Evolutionary conservation across 2,797 vertebrate species (phyloP).

Genomic region (Potorous gilbertii): DNA sequence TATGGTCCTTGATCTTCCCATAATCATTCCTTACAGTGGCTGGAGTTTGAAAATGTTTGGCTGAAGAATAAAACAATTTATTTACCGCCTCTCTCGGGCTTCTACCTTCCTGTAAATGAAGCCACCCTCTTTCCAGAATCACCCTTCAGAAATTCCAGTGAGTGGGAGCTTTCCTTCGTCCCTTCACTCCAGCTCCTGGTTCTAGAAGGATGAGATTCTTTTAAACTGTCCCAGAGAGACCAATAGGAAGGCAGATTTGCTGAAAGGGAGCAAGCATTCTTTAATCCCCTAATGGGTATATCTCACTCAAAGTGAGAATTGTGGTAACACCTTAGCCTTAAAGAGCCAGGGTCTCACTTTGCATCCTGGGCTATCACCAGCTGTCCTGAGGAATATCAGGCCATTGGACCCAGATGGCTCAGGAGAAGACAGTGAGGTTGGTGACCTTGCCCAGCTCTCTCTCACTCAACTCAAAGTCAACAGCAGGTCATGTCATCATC

Average conservation of each 20-base stretch:
- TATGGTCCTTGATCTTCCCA: neutral
- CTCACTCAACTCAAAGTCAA: too few species aligned
- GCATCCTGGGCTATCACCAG: too few species aligned
- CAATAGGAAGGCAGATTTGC: neutral
- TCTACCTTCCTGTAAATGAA: neutral
- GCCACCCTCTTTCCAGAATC: neutral
- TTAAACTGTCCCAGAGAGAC: neutral
- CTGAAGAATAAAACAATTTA: neutral
- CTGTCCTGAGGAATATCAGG: too few species aligned
- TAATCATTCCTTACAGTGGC: neutral
- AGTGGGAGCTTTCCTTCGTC: neutral
- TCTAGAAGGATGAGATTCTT: neutral
- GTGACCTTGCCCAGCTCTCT: too few species aligned
- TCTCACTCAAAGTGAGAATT: too few species aligned
- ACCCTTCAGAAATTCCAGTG: neutral
- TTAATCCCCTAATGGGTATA: neutral
- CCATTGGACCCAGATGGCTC: too few species aligned
- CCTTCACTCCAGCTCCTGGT: neutral
- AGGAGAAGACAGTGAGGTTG: too few species aligned
- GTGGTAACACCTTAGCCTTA: too few species aligned
- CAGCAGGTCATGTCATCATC: too few species aligned
- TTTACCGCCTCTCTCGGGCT: neutral
- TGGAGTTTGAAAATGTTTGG: neutral
- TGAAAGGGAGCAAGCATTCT: neutral
- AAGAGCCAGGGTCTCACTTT: too few species aligned